Conservation (phyloP, 2,113 vertebrate genomes). For the Anser cygnoides region DNA sequence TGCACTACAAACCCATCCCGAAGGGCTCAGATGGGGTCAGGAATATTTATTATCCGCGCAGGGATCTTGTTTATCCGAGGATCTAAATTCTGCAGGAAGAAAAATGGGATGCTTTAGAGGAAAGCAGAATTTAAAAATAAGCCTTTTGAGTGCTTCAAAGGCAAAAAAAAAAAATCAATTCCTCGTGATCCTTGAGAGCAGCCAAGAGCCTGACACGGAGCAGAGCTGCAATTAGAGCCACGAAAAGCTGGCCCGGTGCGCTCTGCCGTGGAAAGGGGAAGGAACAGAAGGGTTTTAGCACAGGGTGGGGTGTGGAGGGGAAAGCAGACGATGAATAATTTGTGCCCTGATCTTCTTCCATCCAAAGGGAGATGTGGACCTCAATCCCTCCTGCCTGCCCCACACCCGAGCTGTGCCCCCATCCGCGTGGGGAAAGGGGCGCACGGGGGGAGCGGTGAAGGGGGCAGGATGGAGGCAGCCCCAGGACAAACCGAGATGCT, state of each 20-base stretch:
- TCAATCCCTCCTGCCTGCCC: background rate
- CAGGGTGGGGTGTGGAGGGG: fast-evolving
- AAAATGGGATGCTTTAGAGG: background rate
- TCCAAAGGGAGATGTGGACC: background rate
- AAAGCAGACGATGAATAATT: background rate
- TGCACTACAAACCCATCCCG: background rate
- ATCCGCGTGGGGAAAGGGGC: background rate
- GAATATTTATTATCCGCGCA: background rate
- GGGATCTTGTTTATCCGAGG: background rate
- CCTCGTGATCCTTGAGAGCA: background rate
- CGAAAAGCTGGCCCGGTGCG: background rate
- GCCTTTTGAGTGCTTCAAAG: background rate
- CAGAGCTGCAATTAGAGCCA: background rate
- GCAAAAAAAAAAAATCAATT: background rate
- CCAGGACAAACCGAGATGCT: fast-evolving
- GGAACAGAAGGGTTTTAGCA: fast-evolving
- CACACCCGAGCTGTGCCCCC: background rate
- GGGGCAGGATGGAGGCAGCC: background rate
- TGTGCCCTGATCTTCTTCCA: background rate
- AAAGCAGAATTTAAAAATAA: conserved; percentile 20
- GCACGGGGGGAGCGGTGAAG: background rate
- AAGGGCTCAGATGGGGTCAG: background rate
- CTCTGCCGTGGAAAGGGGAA: background rate
- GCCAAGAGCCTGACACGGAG: background rate
- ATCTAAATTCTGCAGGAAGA: background rate